Evolutionary conservation across 2,888 invertebrate genomes (phyloP).

Genomic region (Phalangium opilio): DNA sequence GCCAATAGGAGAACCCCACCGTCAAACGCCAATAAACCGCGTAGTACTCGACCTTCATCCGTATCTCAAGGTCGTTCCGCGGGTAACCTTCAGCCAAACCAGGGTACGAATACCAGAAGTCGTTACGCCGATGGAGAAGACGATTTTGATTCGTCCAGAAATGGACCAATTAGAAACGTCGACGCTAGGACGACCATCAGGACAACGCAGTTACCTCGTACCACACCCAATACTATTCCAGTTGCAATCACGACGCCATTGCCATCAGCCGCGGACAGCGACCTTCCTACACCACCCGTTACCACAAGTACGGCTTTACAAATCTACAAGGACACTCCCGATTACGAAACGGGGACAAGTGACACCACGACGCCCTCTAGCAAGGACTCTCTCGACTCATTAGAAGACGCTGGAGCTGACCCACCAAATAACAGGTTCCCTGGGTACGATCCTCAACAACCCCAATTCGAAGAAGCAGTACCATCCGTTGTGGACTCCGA

Average conservation of each 20-base stretch:
- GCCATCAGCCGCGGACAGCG: no score
- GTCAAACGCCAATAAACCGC: not conserved
- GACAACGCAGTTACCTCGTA: not conserved
- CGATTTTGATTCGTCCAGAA: not conserved
- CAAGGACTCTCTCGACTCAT: no score
- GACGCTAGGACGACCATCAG: not conserved
- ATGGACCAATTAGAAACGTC: not conserved
- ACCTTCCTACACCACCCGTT: no score
- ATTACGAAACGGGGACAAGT: no score
- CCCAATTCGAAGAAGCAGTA: conserved; percentile 20
- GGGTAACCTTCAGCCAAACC: not conserved
- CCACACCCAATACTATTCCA: no score
- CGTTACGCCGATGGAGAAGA: not conserved
- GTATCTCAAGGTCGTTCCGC: not conserved
- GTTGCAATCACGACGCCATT: no score
- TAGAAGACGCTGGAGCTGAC: no score
- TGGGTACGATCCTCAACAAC: conserved; percentile 18
- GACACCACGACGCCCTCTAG: no score
- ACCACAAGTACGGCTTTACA: no score
- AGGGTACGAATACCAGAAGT: not conserved
- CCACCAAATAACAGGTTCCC: not conserved
- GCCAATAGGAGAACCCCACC: not conserved
- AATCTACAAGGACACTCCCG: no score
- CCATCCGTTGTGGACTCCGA: conserved; percentile 20
- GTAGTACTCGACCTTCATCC: not conserved